A percentile compares a stretch with the other conserved stretches of the same genome.
Evolutionary conservation across 2,113 vertebrate species (phyloP).

Genomic region (Otocyon megalotis): DNA sequence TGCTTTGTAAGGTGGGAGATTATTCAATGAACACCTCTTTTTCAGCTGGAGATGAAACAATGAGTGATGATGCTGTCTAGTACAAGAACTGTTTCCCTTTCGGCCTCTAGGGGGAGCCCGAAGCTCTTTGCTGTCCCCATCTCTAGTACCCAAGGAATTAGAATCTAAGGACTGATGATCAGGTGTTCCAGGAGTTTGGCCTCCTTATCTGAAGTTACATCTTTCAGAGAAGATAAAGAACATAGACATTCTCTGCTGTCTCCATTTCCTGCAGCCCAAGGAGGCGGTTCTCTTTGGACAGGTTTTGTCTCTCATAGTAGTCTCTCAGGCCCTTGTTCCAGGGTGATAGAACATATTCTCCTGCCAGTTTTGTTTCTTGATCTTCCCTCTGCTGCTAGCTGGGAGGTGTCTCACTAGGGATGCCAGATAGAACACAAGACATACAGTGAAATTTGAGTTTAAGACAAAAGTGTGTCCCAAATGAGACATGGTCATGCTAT

Average conservation of each 20-base stretch:
- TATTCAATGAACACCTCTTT: background rate
- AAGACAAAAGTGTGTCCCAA: background rate
- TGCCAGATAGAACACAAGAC: background rate
- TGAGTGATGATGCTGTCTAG: background rate
- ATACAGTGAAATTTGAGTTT: background rate
- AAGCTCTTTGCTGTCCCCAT: background rate
- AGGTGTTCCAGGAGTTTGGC: background rate
- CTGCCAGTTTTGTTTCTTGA: background rate
- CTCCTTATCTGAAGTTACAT: background rate
- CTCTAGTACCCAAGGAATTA: no score
- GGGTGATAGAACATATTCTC: accelerated
- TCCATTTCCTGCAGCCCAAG: background rate
- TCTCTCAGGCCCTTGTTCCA: background rate
- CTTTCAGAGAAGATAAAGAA: background rate
- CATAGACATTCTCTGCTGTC: background rate
- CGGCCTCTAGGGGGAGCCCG: conserved; percentile 60
- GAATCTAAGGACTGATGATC: background rate
- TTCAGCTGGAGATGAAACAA: background rate
- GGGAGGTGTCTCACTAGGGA: background rate
- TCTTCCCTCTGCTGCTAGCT: background rate
- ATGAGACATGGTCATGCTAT: no score
- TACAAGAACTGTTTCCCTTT: background rate
- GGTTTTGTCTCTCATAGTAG: background rate
- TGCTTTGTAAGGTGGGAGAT: background rate
- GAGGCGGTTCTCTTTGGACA: background rate